Evolutionary conservation across 2,888 invertebrate genomes (phyloP).

Genomic region (Tetropium fuscum): DNA sequence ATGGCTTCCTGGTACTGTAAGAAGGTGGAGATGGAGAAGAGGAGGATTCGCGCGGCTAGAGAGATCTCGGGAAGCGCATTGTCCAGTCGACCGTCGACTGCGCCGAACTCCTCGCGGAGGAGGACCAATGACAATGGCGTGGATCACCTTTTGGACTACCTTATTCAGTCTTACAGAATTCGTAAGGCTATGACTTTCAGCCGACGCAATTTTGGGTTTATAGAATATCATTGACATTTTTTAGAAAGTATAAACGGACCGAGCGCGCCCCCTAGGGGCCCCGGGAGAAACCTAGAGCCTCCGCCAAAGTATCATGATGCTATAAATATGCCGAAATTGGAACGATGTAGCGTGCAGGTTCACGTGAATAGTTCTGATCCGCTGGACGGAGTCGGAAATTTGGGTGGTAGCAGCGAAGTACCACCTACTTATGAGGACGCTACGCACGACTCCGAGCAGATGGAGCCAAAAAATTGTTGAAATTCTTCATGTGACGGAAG

Average conservation of each 20-base stretch:
- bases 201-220: no score
- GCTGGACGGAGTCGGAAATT: not conserved
- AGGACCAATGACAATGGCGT: not conserved
- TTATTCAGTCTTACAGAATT: not conserved
- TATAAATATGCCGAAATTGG: constrained; percentile 29
- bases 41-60: constrained; percentile 3
- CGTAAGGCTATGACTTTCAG: no score
- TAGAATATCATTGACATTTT: no score
- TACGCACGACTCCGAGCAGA: not conserved
- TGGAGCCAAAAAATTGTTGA: no score
- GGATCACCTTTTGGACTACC: constrained; percentile 2
- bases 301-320: constrained; percentile 37
- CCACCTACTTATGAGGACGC: constrained; percentile 27
- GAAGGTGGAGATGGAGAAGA: constrained; percentile 13
- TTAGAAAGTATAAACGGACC: constrained; percentile 5
- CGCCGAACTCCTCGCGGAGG: constrained; percentile 3
- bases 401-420: not conserved
- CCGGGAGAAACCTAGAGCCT: not conserved
- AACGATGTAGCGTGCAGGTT: constrained; percentile 4
- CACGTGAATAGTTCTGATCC: constrained; percentile 6
- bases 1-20: constrained; percentile 35
- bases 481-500: no score
- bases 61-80: not conserved
- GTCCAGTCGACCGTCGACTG: not conserved
- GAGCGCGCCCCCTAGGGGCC: no score